phyloP scores from a whole-genome alignment of 2,113 vertebrate species.

The Chaetura pelagica region DNA sequence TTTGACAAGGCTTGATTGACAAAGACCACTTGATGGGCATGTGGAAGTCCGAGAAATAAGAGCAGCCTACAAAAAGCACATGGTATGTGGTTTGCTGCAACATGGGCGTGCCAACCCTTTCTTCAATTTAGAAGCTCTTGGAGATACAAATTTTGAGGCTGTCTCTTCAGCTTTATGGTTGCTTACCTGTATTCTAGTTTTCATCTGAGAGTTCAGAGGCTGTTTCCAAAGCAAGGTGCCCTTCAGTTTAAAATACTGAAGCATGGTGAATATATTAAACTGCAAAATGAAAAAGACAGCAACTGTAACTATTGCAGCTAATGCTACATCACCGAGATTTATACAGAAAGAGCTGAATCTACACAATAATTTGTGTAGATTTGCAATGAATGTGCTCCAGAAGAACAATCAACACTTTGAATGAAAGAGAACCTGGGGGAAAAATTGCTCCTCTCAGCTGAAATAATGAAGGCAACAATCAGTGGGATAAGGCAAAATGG shows the following conservation, averaged over 20 bases:
- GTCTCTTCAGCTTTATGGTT: neutral
- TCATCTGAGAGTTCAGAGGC: neutral
- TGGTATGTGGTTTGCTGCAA: neutral
- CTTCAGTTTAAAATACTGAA: conserved; percentile 42
- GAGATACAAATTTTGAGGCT: conserved; percentile 9
- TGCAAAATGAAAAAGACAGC: neutral
- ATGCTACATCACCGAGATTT: neutral
- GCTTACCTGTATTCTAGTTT: conserved; percentile 14
- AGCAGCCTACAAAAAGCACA: neutral
- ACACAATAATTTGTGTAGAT: neutral
- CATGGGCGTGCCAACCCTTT: neutral
- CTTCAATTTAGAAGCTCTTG: neutral
- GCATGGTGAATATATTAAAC: conserved; percentile 3
- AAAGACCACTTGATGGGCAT: neutral
- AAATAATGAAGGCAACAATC: conserved; percentile 12
- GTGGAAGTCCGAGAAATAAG: neutral
- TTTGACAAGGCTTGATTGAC: neutral
- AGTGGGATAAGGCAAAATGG: neutral
- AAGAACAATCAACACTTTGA: conserved; percentile 2
- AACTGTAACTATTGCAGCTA: neutral
- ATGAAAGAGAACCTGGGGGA: neutral
- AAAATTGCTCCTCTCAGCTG: neutral
- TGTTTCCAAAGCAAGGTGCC: conserved; percentile 45
- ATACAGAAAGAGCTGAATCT: neutral
- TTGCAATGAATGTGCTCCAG: neutral